Percentiles rank a stretch among this genome's conserved stretches.
These are phyloP conservation scores for Cheilosia vulpina DNA, from an alignment of 2,888 invertebrate genomes.

Conservation along the genomic window DNA sequence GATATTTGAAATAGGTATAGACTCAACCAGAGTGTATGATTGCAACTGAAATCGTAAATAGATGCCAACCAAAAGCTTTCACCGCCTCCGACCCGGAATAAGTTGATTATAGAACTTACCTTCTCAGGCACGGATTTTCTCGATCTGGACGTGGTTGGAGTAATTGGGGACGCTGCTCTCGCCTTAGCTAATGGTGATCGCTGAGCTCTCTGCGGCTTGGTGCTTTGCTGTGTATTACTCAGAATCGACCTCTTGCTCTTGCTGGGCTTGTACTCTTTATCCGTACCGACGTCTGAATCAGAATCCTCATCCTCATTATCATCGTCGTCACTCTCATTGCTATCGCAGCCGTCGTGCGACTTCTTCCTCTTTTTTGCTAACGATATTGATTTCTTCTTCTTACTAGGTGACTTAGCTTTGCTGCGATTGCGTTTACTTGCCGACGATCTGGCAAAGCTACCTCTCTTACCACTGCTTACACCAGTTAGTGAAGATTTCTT, in stretches of 20 bases:
- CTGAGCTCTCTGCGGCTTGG: slow-evolving; percentile 77
- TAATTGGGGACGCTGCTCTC: slow-evolving; percentile 79
- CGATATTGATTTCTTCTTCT: slow-evolving; percentile 71
- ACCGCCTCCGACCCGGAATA: not conserved
- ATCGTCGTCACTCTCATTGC: slow-evolving; percentile 74
- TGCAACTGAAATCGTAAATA: not conserved
- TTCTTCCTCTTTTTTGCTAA: slow-evolving; percentile 69
- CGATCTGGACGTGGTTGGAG: slow-evolving; percentile 78
- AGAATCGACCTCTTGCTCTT: slow-evolving; percentile 76
- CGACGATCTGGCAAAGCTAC: slow-evolving; percentile 63
- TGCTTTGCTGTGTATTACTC: slow-evolving; percentile 69
- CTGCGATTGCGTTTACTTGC: slow-evolving; percentile 69
- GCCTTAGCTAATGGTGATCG: slow-evolving; percentile 79
- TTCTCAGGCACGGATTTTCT: slow-evolving; percentile 78
- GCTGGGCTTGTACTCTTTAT: slow-evolving; percentile 79
- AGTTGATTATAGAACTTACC: slow-evolving; percentile 45
- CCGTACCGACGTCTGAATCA: slow-evolving; percentile 77
- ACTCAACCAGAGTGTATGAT: not conserved
- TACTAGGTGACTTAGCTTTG: slow-evolving; percentile 70
- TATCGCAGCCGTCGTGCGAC: slow-evolving; percentile 25
- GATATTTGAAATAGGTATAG: no score
- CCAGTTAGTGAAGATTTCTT: slow-evolving; percentile 80
- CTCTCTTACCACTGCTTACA: slow-evolving; percentile 67
- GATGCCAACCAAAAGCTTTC: not conserved
- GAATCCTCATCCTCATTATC: slow-evolving; percentile 67